Evolutionary conservation across 2,888 invertebrate genomes (phyloP), one percentile per base, ranked within the genome.

Genomic region (Margaritifera margaritifera): DNA sequence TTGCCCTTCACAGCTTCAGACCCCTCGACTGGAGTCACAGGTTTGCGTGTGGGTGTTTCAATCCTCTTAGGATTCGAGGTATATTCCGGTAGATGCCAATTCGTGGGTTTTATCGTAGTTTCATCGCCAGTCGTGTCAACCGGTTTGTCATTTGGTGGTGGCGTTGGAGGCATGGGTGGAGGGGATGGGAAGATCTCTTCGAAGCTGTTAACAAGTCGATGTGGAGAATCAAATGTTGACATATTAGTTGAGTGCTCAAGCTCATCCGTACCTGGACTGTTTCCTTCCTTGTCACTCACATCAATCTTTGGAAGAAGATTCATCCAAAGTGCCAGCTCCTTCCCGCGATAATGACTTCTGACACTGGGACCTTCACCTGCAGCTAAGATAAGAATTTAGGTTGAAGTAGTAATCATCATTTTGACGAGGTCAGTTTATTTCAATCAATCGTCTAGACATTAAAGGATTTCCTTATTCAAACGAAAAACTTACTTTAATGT

Each of bases 281-380:
- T 42, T 86, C 95, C 95, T 82, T 95, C 95, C 0, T 94, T 93
- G 87, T 95, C 96, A 1, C 94, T 94, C 79, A 94, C 93, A 90
- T 95, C 91, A 79, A 94, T 92, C 87, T 97, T 97, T 52, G 98
- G 98, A 70, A 98, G 96, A 64, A 98, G 92, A 87, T 97, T 96
- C 71, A 97, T 90, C 98, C 98, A 98, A 90, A 98, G 96, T 1
- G 97, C 97, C 66, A 98, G 92, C 78, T 97, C 96, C 90, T 97
- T 97, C 3, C 97, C 97, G 77, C 97, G 93, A 91, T 97, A 98
- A 91, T 97, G 97, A 84, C 96, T 96, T 89, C 96, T 96, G 78
- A 96, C 91, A 88, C 95, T 95, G 0, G 96, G 94, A 89, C 97
- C 96, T 62, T 87, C 96, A 42, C 42, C 42, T 42, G 42, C 42